Conservation (phyloP, 2,113 vertebrate genomes). For the Upupa epops region DNA sequence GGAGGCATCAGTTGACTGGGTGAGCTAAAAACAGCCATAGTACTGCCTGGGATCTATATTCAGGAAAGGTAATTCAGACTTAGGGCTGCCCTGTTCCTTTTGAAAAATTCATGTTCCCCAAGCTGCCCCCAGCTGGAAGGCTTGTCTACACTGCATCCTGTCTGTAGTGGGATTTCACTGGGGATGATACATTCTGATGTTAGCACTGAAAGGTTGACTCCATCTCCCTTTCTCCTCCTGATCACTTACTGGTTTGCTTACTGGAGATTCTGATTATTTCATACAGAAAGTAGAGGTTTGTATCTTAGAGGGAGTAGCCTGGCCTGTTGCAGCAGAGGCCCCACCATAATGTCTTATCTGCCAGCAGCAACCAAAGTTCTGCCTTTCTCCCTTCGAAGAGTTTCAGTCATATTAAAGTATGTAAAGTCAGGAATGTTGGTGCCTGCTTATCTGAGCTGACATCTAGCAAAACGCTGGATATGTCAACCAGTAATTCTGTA, state of each 20-base stretch:
- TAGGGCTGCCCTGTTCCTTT: background rate
- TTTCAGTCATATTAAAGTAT: background rate
- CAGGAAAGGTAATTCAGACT: background rate
- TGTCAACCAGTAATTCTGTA: background rate
- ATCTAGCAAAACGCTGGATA: background rate
- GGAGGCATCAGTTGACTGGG: background rate
- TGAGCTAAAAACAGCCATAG: background rate
- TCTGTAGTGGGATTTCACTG: background rate
- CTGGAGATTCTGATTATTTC: background rate
- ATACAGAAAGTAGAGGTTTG: background rate
- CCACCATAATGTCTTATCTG: background rate
- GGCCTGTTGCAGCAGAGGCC: background rate
- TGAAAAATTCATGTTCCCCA: background rate
- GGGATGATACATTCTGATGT: background rate
- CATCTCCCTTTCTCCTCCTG: accelerated
- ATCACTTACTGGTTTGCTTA: background rate
- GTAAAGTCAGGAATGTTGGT: background rate
- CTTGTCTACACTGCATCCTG: background rate
- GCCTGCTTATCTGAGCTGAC: background rate
- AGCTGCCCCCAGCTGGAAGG: background rate
- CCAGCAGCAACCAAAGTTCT: background rate
- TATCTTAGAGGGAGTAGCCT: background rate
- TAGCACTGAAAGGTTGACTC: background rate
- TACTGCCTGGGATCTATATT: background rate
- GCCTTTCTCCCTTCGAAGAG: background rate